phyloP scores from a whole-genome alignment of 1,140 invertebrate genomes.

The Atta texana region DNA sequence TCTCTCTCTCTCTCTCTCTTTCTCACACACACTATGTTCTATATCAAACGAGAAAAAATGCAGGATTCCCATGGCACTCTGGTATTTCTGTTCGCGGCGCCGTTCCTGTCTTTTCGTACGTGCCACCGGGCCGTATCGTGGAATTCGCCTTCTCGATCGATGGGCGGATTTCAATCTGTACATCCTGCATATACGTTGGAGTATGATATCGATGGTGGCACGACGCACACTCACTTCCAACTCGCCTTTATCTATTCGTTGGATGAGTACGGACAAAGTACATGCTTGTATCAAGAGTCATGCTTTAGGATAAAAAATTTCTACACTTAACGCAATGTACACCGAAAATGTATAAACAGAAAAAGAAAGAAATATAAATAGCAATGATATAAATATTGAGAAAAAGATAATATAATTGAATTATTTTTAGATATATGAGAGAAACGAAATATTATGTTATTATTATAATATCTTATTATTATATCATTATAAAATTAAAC shows the following conservation, averaged over 20 bases:
- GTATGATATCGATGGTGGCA: conserved; percentile 59
- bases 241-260: conserved; percentile 16
- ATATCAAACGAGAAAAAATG: conserved; percentile 72
- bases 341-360: not conserved
- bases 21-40: conserved; percentile 15
- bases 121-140: conserved; percentile 65
- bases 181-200: conserved; percentile 55
- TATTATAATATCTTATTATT: too few species aligned
- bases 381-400: too few species aligned
- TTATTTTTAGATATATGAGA: too few species aligned
- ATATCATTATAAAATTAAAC: too few species aligned
- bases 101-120: conserved; percentile 64
- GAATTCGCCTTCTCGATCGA: conserved; percentile 74
- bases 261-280: conserved; percentile 27
- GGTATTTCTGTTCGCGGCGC: conserved; percentile 65
- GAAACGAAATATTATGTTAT: too few species aligned
- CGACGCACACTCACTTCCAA: conserved; percentile 3
- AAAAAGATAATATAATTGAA: too few species aligned
- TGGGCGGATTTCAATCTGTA: conserved; percentile 75
- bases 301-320: conserved; percentile 19
- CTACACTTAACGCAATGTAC: conserved; percentile 11
- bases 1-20: not conserved
- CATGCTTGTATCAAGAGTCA: not conserved
- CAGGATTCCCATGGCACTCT: conserved; percentile 63
- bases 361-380: not conserved